Evolutionary conservation across 2,797 vertebrate genomes (phyloP), one percentile per base, ranked within the genome.

Genomic region (Pseudotriccus pelzelni): DNA sequence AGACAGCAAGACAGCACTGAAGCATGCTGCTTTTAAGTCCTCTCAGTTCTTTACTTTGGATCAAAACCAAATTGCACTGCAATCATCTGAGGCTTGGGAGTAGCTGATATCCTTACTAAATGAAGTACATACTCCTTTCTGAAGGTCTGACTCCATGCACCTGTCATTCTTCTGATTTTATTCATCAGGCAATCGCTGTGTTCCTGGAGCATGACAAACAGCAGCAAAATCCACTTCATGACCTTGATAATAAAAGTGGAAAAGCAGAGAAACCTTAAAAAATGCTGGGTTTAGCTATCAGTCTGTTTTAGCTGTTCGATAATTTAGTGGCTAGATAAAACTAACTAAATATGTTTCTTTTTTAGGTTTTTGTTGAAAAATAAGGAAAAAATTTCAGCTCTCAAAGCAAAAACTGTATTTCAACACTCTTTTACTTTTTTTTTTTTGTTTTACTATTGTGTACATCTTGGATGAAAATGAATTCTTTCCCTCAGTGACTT

Each of bases 311-410:
- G 32, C 39, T 81, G 47, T 86, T 89, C 87, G 87, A 87, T 94
- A 93, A 95, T 96, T 94, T 10, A 55, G 19, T 66, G 80, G 16
- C 68, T 87, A 90, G 66, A 87, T 68, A 93, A 91, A 95, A 77
- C 28, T 73, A 83, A 81, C 28, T 67, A 84, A 79, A 66, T 92
- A 56, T 19, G 7, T 66, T 66, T 64, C 10, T 62, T 76, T 94
- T 94, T 69, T 49, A 95, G 89, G 36, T 90, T 96, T 52, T 85
- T 91, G 43, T 36, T 80, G 81, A 89, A 52, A 47, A 89, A 75
- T 74, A 93, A 72, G 81, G 88, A 83, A 87, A 80, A 53, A 78
- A 60, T 50, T 86, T 93, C 58, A 87, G 11, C 9, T 37, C n/a
- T 82, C 43, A 95, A 84, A 93, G 56, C 32, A 74, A 87, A 90